These are phyloP conservation scores for Crotalus tigris DNA, from an alignment of 2,113 vertebrate genomes.

Conservation along the genomic window DNA sequence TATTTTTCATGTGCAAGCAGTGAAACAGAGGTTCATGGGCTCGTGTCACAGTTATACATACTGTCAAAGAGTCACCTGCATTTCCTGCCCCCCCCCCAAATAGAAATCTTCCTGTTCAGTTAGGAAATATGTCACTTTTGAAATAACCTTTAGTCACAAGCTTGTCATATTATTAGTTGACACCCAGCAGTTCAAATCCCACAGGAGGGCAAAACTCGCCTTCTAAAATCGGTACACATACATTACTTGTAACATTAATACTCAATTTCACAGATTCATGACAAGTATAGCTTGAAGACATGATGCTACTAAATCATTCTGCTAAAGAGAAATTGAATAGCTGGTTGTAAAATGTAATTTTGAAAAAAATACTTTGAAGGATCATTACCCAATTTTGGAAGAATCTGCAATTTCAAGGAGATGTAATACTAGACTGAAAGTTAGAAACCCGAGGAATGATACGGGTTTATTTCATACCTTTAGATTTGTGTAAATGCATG, in stretches of 20 bases:
- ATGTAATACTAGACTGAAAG: background rate
- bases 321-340: slow-evolving; percentile 22
- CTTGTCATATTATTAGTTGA: slow-evolving; percentile 25
- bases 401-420: slow-evolving; percentile 26
- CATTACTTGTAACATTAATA: slow-evolving; percentile 27
- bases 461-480: slow-evolving; percentile 28
- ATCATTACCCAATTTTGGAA: background rate
- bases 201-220: background rate
- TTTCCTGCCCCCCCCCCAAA: background rate
- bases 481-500: background rate
- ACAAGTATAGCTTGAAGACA: slow-evolving; percentile 20
- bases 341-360: slow-evolving; percentile 10
- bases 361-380: background rate
- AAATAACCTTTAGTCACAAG: background rate
- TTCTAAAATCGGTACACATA: slow-evolving; percentile 12
- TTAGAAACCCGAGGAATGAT: background rate
- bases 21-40: background rate
- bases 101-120: background rate
- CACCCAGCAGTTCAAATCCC: slow-evolving; percentile 10
- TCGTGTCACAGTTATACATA: background rate
- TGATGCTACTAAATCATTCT: background rate
- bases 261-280: slow-evolving; percentile 15
- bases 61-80: background rate
- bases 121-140: background rate
- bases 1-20: background rate